Base-by-base conservation (phyloP, 2,888 invertebrate genomes). In the Diaphora mendica region DNA sequence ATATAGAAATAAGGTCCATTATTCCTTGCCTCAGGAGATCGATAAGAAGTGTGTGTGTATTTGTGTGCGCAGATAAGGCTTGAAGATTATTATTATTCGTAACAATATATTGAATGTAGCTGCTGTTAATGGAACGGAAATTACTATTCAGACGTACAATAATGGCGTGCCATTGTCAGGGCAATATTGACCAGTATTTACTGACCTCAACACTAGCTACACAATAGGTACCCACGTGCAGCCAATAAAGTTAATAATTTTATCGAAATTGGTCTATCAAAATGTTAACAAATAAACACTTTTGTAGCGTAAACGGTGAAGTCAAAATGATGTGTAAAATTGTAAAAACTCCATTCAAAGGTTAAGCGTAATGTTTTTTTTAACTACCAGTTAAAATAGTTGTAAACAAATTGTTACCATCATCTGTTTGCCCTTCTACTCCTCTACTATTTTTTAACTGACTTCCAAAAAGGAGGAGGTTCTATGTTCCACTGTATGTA, bases 81-180 rank as follows among this genome's bases (percentile, higher is more conserved):
- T n/a, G n/a, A n/a, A n/a, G n/a, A n/a, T n/a, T n/a, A n/a, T n/a
- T n/a, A n/a, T n/a, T n/a, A n/a, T n/a, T n/a, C n/a, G n/a, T n/a
- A n/a, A n/a, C n/a, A n/a, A n/a, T n/a, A 33, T 33, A 33, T 33
- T 2, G 15, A 44, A 23, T 44, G n/a, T 64, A 70, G 15, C n/a
- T 13, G 33, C 33, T n/a, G 64, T 62, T 64, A 48, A 62, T 62
- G 30, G 26, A 35, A 48, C 26, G n/a, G 64, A 26, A 51, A 55
- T 64, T 64, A 64, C 62, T 33, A 64, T 70, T 64, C 64, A 51
- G 13, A 68, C n/a, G 64, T 68, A 68, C 48, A 68, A 64, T 68
- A 68, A 71, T 64, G 26, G 23, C 64, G n/a, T 35, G 42, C 64
- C 44, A 74, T 74, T 74, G 71, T 74, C 35, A 73, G 59, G 48